A percentile compares a stretch with the other conserved stretches of the same genome.
Evolutionary conservation across 2,888 invertebrate genomes (phyloP).

Genomic region (Entomobrya multifasciata): DNA sequence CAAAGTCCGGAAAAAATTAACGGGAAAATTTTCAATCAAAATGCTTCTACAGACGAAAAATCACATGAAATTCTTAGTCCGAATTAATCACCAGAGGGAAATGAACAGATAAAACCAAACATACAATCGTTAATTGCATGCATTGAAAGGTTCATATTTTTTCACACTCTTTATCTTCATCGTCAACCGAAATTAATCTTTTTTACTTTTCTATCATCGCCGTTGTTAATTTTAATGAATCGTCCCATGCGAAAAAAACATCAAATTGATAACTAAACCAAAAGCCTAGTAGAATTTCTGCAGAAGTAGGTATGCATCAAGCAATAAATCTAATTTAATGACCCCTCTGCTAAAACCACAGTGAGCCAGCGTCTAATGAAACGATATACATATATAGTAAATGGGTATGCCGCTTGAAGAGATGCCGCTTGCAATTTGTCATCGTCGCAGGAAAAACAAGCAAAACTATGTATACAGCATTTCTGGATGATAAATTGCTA

Average conservation of each 20-base stretch:
- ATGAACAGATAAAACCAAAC: too few species aligned
- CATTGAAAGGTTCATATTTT: not conserved
- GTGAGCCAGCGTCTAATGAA: not conserved
- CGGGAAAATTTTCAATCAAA: too few species aligned
- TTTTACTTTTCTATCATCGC: too few species aligned
- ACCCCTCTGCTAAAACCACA: not conserved
- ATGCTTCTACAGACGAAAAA: too few species aligned
- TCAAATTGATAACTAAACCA: not conserved
- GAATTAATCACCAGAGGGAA: too few species aligned
- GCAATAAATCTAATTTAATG: conserved; percentile 39
- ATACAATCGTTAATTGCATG: too few species aligned
- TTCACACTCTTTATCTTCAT: too few species aligned
- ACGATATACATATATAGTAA: not conserved
- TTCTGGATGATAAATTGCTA: conserved; percentile 1
- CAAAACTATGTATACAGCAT: not conserved
- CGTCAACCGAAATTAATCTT: too few species aligned
- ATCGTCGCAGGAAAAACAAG: not conserved
- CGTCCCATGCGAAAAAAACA: not conserved
- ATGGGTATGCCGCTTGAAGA: not conserved
- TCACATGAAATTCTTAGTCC: too few species aligned
- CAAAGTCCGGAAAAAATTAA: too few species aligned
- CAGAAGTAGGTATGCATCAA: not conserved
- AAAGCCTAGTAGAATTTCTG: not conserved
- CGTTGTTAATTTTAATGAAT: not conserved
- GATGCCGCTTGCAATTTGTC: conserved; percentile 17